Evolutionary conservation across 1,140 invertebrate species (phyloP).

Genomic region (Pentalonia nigronervosa): DNA sequence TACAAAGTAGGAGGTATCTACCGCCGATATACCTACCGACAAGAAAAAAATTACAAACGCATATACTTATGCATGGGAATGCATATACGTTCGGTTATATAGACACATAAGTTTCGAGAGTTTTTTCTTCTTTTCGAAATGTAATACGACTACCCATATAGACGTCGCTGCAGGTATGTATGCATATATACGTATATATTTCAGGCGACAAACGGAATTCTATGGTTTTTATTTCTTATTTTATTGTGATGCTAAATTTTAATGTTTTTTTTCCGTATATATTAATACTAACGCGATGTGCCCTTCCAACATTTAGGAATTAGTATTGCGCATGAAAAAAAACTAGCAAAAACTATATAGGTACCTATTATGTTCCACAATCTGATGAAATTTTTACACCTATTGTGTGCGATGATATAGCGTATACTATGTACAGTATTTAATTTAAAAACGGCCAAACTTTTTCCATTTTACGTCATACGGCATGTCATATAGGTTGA

Average conservation of each 20-base stretch:
- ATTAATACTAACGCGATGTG: background rate
- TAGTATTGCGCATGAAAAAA: background rate
- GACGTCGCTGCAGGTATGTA: background rate
- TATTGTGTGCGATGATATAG: background rate
- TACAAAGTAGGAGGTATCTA: background rate
- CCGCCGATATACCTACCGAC: background rate
- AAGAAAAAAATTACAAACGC: background rate
- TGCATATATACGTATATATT: background rate
- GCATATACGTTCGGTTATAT: background rate
- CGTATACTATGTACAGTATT: background rate
- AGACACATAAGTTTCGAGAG: background rate
- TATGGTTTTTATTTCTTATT: background rate
- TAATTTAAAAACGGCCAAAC: background rate
- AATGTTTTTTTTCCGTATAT: background rate
- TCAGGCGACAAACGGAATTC: background rate
- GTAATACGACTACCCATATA: background rate
- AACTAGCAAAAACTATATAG: background rate
- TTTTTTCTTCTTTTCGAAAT: background rate
- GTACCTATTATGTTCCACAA: background rate
- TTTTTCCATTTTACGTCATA: background rate
- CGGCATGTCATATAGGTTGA: background rate
- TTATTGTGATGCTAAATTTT: conserved; percentile 8
- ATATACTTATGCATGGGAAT: background rate
- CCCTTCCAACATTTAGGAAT: background rate
- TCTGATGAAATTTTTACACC: conserved; percentile 6